phyloP scores from a whole-genome alignment of 2,797 vertebrate species.

The Molothrus ater region DNA sequence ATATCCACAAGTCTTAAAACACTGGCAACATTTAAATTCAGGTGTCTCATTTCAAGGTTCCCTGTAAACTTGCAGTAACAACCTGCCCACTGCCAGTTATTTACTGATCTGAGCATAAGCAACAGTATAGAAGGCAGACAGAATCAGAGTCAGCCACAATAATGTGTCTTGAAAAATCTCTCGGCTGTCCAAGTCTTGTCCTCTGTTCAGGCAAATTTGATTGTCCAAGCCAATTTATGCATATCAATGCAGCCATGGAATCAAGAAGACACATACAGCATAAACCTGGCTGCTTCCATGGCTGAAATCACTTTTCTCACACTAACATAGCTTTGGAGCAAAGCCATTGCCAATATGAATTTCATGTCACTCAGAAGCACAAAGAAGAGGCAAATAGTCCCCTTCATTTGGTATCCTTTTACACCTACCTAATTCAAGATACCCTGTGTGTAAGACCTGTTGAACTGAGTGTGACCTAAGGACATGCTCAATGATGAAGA shows the following conservation, averaged over 20 bases:
- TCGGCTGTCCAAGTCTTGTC: background rate
- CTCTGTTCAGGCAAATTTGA: background rate
- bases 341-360: background rate
- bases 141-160: background rate
- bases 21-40: background rate
- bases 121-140: background rate
- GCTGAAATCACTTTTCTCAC: background rate
- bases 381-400: background rate
- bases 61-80: background rate
- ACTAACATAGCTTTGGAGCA: background rate
- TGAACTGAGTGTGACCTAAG: background rate
- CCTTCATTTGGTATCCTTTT: background rate
- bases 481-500: background rate
- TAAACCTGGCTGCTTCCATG: background rate
- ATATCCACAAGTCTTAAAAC: background rate
- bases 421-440: background rate
- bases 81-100: background rate
- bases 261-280: background rate
- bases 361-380: background rate
- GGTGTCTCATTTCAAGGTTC: background rate
- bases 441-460: background rate
- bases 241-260: background rate
- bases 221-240: background rate
- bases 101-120: background rate
- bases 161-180: background rate